Base-by-base conservation (phyloP, 2,797 vertebrate species). In the Anguilla megastoma region DNA sequence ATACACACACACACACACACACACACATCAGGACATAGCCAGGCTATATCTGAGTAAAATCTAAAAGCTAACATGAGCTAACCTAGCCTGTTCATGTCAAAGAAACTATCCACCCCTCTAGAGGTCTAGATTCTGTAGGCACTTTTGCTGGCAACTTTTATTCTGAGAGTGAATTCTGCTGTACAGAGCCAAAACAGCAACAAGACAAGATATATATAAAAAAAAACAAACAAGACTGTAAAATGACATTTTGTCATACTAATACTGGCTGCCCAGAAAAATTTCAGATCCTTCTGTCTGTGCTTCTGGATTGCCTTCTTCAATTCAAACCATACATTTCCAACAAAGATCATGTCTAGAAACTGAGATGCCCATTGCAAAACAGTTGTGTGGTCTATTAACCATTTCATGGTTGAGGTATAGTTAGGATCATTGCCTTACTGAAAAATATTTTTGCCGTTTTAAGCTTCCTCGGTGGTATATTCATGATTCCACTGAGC, bases 221-320 rank as follows among this genome's bases (percentile, higher is more conserved):
- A 2, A n/a, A 27, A 14, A 69, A 69, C 1, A 69, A 66, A 69
- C 6, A 69, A n/a, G n/a, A 27, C 56, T 56, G 71, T 3, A 85
- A 56, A 76, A 76, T 74, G 41, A 76, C 63, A 18, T 27, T 45
- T 79, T 84, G n/a, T 85, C 69, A 88, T 41, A 88, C 24, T 60
- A 63, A 88, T 50, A 60, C 85, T 79, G 7, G 54, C 74, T 82
- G 45, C 63, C 16, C 56, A 58, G 56, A 16, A 3, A 58, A 16
- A 16, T 2, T 58, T 58, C 16, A 58, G 14, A 58, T 16, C 56
- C 16, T 21, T 58, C 56, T 3, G 3, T 18, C 16, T 58, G 14
- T 58, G 56, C 56, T 58, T 58, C 3, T 58, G 14, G 56, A 58
- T 14, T 58, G 14, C 56, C 16, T 18, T 10, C 52, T 14, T 18